These are phyloP conservation scores for Aphrocallistes beatrix DNA, from an alignment of 37 sponge, comb jelly and placozoan genomes.

Conservation along the genomic window DNA sequence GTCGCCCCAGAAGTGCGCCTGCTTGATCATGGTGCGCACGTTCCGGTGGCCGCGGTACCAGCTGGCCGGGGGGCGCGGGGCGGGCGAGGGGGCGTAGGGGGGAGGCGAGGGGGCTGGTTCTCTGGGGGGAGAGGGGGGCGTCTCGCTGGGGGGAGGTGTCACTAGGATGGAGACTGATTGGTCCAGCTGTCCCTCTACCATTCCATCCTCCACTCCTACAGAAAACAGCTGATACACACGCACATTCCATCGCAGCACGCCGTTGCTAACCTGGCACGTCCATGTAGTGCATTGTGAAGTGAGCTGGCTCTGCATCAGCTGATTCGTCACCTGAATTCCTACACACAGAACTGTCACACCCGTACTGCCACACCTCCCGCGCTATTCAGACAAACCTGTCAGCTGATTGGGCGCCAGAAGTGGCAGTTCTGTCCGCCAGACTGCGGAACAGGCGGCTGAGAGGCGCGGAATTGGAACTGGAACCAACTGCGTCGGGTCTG, in stretches of 20 bases:
- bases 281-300: neutral
- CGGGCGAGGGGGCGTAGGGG: neutral
- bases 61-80: neutral
- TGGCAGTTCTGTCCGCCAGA: neutral
- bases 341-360: neutral
- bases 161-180: too few relatives aligned
- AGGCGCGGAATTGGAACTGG: neutral
- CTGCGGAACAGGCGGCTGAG: neutral
- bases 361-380: neutral
- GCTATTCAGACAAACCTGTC: neutral
- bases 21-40: slow-evolving; percentile 78
- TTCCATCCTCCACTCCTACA: neutral
- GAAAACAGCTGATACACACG: neutral
- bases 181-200: too few relatives aligned
- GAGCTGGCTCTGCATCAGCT: too few relatives aligned
- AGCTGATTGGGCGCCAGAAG: neutral
- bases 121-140: neutral
- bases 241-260: neutral
- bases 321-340: neutral
- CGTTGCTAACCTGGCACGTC: slow-evolving; percentile 4
- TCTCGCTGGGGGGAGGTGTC: neutral
- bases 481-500: slow-evolving; percentile 33
- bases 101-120: neutral
- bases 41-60: slow-evolving; percentile 73
- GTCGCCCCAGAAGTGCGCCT: slow-evolving; percentile 73